These are phyloP conservation scores for Synergus laeviventris DNA, from an alignment of 2,888 invertebrate species.

Conservation along the genomic window DNA sequence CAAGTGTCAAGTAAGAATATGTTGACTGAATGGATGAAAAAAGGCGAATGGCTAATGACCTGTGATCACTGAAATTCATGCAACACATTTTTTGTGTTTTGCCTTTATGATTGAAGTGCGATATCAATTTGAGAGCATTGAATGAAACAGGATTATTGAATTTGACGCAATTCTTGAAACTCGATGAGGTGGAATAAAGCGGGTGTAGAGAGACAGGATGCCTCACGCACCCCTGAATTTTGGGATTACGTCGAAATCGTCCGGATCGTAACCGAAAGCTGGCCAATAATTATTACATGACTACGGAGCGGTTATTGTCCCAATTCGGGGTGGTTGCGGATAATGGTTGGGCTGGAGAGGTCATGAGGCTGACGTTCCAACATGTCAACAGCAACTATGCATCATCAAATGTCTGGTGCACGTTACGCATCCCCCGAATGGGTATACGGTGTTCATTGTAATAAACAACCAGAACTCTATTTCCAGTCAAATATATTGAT, in stretches of 20 bases:
- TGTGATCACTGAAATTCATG: too few relatives aligned
- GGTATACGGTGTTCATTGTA: conserved; percentile 44
- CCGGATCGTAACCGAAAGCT: conserved; percentile 50
- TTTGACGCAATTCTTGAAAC: background rate
- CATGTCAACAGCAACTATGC: conserved; percentile 76
- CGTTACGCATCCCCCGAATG: conserved; percentile 55
- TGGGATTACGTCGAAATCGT: conserved; percentile 32
- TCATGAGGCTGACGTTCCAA: conserved; percentile 74
- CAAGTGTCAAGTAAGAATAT: too few relatives aligned
- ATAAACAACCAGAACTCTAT: conserved; percentile 42
- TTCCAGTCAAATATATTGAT: conserved; percentile 36
- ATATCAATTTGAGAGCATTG: too few relatives aligned
- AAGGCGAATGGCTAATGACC: too few relatives aligned
- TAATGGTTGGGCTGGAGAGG: conserved; percentile 71
- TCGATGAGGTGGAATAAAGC: conserved; percentile 11
- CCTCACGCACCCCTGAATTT: conserved; percentile 32
- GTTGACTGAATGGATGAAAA: too few relatives aligned
- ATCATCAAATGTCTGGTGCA: conserved; percentile 74
- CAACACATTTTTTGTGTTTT: too few relatives aligned
- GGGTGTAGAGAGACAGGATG: background rate
- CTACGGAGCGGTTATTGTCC: conserved; percentile 69
- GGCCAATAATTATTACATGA: conserved; percentile 68
- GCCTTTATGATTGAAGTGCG: background rate
- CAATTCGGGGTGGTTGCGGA: conserved; percentile 66
- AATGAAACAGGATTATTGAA: background rate